Conservation (phyloP, 2,888 invertebrate genomes). For the Catocala fraxini region DNA sequence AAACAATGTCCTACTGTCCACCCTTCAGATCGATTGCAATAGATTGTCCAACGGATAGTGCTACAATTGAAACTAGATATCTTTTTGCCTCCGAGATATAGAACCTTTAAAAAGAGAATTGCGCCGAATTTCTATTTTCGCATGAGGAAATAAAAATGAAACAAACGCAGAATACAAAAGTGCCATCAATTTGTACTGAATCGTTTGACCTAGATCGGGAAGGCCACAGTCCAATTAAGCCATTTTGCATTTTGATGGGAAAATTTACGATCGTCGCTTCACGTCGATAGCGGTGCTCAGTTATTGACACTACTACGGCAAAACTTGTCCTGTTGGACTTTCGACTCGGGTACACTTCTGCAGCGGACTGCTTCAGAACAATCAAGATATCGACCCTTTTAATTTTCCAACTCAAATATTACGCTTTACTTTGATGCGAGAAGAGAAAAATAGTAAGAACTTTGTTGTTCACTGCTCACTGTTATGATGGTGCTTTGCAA, state of each 20-base stretch:
- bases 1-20: constrained; percentile 7
- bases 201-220: constrained; percentile 82
- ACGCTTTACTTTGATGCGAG: constrained; percentile 21
- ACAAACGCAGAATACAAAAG: constrained; percentile 73
- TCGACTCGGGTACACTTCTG: constrained; percentile 40
- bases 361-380: constrained; percentile 26
- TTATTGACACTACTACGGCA: constrained; percentile 70
- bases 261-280: constrained; percentile 82
- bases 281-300: constrained; percentile 71
- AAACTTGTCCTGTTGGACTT: constrained; percentile 58
- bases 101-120: constrained; percentile 25
- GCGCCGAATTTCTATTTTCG: constrained; percentile 29
- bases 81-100: constrained; percentile 19
- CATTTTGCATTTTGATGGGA: constrained; percentile 87
- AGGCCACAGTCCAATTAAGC: constrained; percentile 86
- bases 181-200: constrained; percentile 82
- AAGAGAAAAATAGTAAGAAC: constrained; percentile 14
- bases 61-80: constrained; percentile 31
- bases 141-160: constrained; percentile 62
- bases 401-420: constrained; percentile 29
- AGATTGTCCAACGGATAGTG: constrained; percentile 19
- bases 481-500: constrained; percentile 12
- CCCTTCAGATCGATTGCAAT: constrained; percentile 28
- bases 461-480: constrained; percentile 15
- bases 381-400: constrained; percentile 43